Conservation (phyloP, 1,140 invertebrate genomes). For the Hydropsyche tenuis region DNA sequence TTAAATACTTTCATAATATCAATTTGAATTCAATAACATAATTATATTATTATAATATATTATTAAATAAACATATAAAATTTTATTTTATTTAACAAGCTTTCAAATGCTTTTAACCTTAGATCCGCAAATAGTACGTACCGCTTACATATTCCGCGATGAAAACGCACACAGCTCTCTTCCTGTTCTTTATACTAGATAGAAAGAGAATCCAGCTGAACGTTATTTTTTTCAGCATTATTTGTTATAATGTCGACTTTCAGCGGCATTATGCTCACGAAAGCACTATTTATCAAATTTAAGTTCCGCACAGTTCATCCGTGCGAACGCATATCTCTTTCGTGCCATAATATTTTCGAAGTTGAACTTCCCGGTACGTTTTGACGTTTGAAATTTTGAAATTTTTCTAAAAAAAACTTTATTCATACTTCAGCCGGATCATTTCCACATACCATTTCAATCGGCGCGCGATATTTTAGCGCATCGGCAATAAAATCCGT, state of each 20-base stretch:
- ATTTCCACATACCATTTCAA: not conserved
- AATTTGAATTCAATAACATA: not conserved
- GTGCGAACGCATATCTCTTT: not conserved
- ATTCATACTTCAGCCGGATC: too few relatives aligned
- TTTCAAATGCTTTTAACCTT: too few relatives aligned
- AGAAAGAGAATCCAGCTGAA: too few relatives aligned
- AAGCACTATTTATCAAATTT: constrained; percentile 20
- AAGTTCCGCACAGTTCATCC: not conserved
- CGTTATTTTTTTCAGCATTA: not conserved
- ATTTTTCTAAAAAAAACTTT: too few relatives aligned
- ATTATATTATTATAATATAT: not conserved
- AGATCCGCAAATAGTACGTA: constrained; percentile 15
- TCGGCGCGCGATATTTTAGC: too few relatives aligned
- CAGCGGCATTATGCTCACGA: not conserved
- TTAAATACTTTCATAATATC: too few relatives aligned
- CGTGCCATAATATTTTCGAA: too few relatives aligned
- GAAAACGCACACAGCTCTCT: not conserved
- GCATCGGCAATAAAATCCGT: too few relatives aligned
- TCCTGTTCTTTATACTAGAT: constrained; percentile 23
- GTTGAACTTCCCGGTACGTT: not conserved
- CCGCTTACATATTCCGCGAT: constrained; percentile 12
- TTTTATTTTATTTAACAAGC: not conserved
- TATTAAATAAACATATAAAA: not conserved
- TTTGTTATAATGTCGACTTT: constrained; percentile 23
- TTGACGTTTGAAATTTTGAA: not conserved